A percentile compares a stretch with the other conserved stretches of the same genome.
Conservation (phyloP, 2,113 vertebrate species). For the Ranitomeya variabilis region DNA sequence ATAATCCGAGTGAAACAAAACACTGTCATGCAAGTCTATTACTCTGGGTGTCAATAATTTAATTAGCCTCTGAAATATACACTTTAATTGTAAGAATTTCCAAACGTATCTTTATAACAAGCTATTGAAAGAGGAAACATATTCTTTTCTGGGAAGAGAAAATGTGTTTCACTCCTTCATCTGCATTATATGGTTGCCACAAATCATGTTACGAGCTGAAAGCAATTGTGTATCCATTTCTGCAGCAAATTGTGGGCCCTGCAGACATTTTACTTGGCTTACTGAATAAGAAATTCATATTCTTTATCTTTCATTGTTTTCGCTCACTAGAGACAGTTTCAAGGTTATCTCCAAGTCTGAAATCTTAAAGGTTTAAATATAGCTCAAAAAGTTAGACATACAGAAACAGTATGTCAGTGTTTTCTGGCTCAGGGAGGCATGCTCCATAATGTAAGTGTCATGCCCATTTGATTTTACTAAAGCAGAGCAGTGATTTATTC, state of each 20-base stretch:
- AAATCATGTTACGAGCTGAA: constrained; percentile 46
- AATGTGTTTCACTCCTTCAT: constrained; percentile 39
- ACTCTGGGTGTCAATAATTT: constrained; percentile 49
- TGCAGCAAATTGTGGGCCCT: constrained; percentile 35
- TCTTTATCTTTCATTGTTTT: constrained; percentile 22
- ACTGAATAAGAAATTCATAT: constrained; percentile 37
- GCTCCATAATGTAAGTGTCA: neutral
- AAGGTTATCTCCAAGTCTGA: neutral
- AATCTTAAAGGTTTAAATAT: constrained; percentile 5
- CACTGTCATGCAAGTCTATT: constrained; percentile 45
- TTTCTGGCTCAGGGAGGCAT: neutral
- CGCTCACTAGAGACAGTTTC: constrained; percentile 14
- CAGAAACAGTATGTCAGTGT: neutral
- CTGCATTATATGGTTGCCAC: constrained; percentile 45
- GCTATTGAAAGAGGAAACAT: constrained; percentile 35
- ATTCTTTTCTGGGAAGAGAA: constrained; percentile 46
- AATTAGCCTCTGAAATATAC: constrained; percentile 53
- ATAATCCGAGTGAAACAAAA: constrained; percentile 51
- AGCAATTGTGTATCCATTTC: constrained; percentile 49
- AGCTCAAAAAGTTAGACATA: neutral
- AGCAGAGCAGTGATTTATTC: neutral
- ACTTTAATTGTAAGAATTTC: constrained; percentile 50
- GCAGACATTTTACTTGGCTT: constrained; percentile 49
- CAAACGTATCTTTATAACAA: constrained; percentile 35
- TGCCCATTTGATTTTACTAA: neutral